Evolutionary conservation across 2,113 vertebrate genomes (phyloP), one percentile per base, ranked within the genome.

Genomic region (Vanacampus margaritifer): DNA sequence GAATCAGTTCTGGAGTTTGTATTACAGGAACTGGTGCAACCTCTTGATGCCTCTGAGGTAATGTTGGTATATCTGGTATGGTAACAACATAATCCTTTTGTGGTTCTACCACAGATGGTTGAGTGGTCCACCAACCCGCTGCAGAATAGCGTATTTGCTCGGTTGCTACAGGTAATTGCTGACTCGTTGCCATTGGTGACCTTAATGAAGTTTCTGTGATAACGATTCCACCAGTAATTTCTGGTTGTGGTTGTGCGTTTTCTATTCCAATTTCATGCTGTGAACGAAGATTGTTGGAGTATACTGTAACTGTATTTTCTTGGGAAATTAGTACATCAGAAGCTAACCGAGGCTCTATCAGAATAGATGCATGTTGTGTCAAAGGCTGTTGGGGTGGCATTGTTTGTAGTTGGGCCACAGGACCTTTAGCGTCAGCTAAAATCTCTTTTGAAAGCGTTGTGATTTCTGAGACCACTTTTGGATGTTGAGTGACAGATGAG

Each of bases 311-410:
- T 71, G 50, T 23, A 60, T 10, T 74, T 24, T 68, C 65, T 62
- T 82, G 73, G 21, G 57, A 1, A 62, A 68, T 23, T 5, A 21
- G 7, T 68, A 9, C 23, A 66, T 74, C 59, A 58, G 53, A 46
- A 28, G 53, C 57, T 68, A 64, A n/a, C 41, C 45, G 45, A 58
- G 71, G 63, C 36, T 80, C 58, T 26, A 68, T 4, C 66, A 68
- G 48, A 56, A 70, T 12, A 61, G 67, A 19, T 57, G 79, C 32
- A 63, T 53, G 61, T 69, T 87, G 69, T 43, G 48, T 73, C 21
- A 76, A 21, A 75, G 74, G 23, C 26, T 80, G 76, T 78, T 81
- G 73, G 7, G 69, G 13, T 26, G 65, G 63, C 78, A 69, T 28
- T 53, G 28, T 51, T 83, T 51, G 50, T 75, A 69, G 67, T 51